Evolutionary conservation across 2,797 vertebrate genomes (phyloP).

Genomic region (Apogon hyalosoma): DNA sequence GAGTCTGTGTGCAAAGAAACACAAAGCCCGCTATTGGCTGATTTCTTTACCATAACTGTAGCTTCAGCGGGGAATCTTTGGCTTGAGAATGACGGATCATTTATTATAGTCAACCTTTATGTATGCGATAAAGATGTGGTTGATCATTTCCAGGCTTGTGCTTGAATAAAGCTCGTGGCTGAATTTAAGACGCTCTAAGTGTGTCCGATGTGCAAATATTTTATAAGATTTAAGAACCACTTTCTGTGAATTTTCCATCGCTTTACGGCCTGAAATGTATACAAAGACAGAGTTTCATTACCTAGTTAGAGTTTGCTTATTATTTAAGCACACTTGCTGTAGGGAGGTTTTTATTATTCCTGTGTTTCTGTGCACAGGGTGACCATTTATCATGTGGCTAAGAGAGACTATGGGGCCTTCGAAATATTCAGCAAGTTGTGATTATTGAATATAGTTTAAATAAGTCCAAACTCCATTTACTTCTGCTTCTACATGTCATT

Average conservation of each 20-base stretch:
- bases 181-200: conserved; percentile 16
- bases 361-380: conserved; percentile 8
- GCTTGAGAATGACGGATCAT: conserved; percentile 7
- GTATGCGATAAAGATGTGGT: conserved; percentile 15
- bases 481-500: conserved; percentile 16
- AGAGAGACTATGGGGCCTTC: conserved; percentile 16
- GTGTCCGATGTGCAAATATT: conserved; percentile 42
- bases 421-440: conserved; percentile 32
- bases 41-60: conserved; percentile 50
- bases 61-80: conserved; percentile 19
- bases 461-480: conserved; percentile 21
- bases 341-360: conserved; percentile 17
- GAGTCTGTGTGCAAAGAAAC: conserved; percentile 20
- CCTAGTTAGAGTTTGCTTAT: conserved; percentile 20
- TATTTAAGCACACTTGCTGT: conserved; percentile 28
- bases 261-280: conserved; percentile 30
- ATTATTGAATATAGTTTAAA: conserved; percentile 48
- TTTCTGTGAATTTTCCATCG: conserved; percentile 28
- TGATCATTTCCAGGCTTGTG: conserved; percentile 18
- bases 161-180: conserved; percentile 6
- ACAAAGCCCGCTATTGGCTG: conserved; percentile 6
- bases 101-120: conserved; percentile 15
- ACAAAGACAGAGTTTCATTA: conserved; percentile 45
- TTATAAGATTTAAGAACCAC: conserved; percentile 43
- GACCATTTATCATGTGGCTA: conserved; percentile 28